A percentile compares a stretch with the other conserved stretches of the same genome.
Conservation (phyloP, 2,797 vertebrate genomes). For the Acanthopagrus latus region DNA sequence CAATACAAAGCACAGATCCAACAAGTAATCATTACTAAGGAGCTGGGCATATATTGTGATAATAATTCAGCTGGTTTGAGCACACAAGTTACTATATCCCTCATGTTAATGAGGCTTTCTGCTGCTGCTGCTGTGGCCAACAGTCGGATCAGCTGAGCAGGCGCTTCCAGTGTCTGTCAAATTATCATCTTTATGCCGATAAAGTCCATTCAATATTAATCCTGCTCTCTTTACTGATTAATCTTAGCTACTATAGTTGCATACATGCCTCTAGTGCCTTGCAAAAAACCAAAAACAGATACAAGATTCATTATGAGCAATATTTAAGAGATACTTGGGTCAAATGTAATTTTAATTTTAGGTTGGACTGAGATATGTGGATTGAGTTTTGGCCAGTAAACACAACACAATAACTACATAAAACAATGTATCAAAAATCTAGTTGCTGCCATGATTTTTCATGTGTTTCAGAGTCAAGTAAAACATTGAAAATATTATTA, state of each 20-base stretch:
- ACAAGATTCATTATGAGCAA: background rate
- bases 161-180: background rate
- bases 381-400: background rate
- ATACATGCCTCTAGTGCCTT: background rate
- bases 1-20: background rate
- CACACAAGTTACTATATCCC: background rate
- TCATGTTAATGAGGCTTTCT: background rate
- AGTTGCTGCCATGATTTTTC: no score
- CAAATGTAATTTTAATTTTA: background rate
- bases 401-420: background rate
- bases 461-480: no score
- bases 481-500: no score
- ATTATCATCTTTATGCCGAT: background rate
- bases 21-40: background rate
- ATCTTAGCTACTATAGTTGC: background rate
- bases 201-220: background rate
- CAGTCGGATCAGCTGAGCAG: background rate
- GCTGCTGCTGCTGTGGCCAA: background rate
- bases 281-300: background rate
- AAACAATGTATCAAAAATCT: no score
- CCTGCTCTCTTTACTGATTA: background rate
- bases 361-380: background rate
- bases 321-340: background rate
- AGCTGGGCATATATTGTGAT: background rate
- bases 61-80: background rate